Evolutionary conservation across 1,140 invertebrate species (phyloP).

Genomic region (Pomacea maculata): DNA sequence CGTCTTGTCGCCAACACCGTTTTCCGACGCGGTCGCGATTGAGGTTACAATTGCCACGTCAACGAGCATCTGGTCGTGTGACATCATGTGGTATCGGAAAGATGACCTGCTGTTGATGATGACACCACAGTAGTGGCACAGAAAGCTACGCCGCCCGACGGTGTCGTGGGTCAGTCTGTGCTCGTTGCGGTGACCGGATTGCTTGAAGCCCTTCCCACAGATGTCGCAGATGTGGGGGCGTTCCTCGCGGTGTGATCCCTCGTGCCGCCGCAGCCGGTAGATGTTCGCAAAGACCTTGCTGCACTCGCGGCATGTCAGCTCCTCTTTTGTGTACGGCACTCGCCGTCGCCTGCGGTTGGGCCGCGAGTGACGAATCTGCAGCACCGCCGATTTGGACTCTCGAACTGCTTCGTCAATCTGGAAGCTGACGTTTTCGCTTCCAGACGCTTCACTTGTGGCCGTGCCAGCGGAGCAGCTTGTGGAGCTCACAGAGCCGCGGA

Average conservation of each 20-base stretch:
- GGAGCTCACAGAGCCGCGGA: no score
- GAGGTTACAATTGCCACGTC: not conserved
- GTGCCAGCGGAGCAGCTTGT: no score
- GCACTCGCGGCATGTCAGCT: conserved; percentile 27
- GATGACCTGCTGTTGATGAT: conserved; percentile 30
- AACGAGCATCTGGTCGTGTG: conserved; percentile 11
- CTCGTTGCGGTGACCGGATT: conserved; percentile 32
- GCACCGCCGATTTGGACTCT: not conserved
- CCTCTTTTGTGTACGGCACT: conserved; percentile 24
- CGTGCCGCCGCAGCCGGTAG: conserved; percentile 29
- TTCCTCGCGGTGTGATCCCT: conserved; percentile 23
- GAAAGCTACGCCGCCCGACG: conserved; percentile 19
- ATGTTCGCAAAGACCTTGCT: conserved; percentile 27
- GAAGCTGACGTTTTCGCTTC: not conserved
- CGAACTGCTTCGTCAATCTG: not conserved
- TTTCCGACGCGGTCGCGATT: not conserved
- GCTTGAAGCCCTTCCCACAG: conserved; percentile 33
- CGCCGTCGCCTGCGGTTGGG: conserved; percentile 8
- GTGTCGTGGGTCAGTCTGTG: conserved; percentile 30
- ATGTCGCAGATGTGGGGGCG: conserved; percentile 26
- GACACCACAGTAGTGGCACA: conserved; percentile 31
- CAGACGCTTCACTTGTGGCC: no score
- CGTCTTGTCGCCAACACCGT: not conserved
- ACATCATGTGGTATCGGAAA: conserved; percentile 30
- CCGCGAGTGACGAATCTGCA: not conserved